Percentiles rank a stretch among this genome's conserved stretches.
Conservation (phyloP, 2,888 invertebrate genomes). For the Lobophora halterata region DNA sequence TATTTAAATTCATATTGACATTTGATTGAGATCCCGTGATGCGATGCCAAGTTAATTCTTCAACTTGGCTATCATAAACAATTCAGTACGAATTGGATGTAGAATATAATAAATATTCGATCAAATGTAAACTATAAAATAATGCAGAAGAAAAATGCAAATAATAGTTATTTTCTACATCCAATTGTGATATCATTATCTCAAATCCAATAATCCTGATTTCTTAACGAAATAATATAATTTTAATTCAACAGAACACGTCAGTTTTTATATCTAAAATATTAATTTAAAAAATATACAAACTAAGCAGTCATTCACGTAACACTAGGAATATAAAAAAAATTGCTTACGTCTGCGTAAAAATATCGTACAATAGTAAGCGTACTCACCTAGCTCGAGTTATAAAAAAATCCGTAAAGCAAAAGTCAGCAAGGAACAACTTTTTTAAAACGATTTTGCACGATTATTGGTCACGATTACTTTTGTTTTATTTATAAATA, state of each 20-base stretch:
- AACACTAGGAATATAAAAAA: slow-evolving; percentile 67
- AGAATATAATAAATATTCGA: slow-evolving; percentile 38
- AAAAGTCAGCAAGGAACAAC: slow-evolving; percentile 56
- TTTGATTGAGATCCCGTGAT: slow-evolving; percentile 66
- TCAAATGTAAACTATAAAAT: background rate
- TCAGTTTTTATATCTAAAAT: slow-evolving; percentile 51
- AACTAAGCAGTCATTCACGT: slow-evolving; percentile 79
- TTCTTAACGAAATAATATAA: slow-evolving; percentile 44
- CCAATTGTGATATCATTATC: slow-evolving; percentile 16
- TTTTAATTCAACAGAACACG: slow-evolving; percentile 57
- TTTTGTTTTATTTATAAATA: slow-evolving; percentile 38
- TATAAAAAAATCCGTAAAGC: slow-evolving; percentile 53
- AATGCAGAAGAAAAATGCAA: slow-evolving; percentile 1
- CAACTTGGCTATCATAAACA: slow-evolving; percentile 31
- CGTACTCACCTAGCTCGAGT: slow-evolving; percentile 71
- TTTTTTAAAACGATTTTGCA: slow-evolving; percentile 46
- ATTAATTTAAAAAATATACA: slow-evolving; percentile 69
- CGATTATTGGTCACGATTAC: slow-evolving; percentile 34
- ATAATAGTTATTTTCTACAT: slow-evolving; percentile 22
- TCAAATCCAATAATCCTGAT: slow-evolving; percentile 19
- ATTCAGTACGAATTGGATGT: slow-evolving; percentile 40
- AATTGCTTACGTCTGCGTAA: slow-evolving; percentile 55
- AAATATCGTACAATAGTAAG: slow-evolving; percentile 74
- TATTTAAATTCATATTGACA: slow-evolving; percentile 45
- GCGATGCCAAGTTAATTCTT: slow-evolving; percentile 40